phyloP scores from a whole-genome alignment of 2,888 invertebrate genomes.

The Diploptera punctata region DNA sequence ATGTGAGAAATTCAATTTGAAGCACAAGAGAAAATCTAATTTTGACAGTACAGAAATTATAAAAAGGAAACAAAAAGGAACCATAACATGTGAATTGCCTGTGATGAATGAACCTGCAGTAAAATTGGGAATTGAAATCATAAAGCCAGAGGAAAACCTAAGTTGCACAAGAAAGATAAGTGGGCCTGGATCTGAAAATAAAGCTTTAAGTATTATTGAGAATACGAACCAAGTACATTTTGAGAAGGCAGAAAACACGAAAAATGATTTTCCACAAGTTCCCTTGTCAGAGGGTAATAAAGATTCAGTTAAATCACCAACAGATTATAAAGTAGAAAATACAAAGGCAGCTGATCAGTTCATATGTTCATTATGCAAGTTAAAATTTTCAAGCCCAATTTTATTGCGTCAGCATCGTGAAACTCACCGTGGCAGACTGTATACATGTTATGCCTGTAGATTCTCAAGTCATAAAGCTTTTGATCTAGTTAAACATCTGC shows the following conservation, averaged over 20 bases:
- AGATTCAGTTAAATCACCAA: not conserved
- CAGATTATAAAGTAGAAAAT: not conserved
- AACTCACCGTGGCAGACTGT: slow-evolving; percentile 54
- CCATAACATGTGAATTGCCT: no score
- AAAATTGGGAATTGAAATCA: no score
- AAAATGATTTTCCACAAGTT: no score
- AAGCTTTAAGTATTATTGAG: not conserved
- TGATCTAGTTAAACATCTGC: slow-evolving; percentile 49
- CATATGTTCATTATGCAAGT: slow-evolving; percentile 34
- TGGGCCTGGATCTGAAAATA: not conserved
- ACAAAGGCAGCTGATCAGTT: not conserved
- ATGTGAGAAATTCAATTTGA: slow-evolving; percentile 32
- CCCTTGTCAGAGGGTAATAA: no score
- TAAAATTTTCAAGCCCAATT: slow-evolving; percentile 29
- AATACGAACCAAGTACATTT: no score
- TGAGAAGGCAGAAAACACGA: no score
- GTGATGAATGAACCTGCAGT: no score
- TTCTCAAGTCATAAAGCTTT: slow-evolving; percentile 56
- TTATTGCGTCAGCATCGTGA: slow-evolving; percentile 34
- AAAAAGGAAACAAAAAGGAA: no score
- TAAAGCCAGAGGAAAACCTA: not conserved
- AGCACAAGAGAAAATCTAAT: slow-evolving; percentile 10
- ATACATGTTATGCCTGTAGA: slow-evolving; percentile 55
- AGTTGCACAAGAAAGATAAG: no score
- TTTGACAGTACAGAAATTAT: no score